phyloP scores from a whole-genome alignment of 2,888 invertebrate genomes.

The Rapana venosa region DNA sequence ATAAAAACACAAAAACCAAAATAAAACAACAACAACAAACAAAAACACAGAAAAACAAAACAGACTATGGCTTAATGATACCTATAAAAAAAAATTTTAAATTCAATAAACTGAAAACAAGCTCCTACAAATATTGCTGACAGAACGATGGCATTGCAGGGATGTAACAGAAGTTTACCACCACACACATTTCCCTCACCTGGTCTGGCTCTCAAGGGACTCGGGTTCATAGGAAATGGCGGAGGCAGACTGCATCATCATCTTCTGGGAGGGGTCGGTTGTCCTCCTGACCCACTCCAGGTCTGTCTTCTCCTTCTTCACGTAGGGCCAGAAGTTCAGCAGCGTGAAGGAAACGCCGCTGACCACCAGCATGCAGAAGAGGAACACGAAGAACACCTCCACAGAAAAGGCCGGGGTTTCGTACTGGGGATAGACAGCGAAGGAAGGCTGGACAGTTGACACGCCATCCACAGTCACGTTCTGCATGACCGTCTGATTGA shows the following conservation, averaged over 20 bases:
- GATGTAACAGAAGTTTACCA: too few species aligned
- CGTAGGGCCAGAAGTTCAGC: slow-evolving; percentile 79
- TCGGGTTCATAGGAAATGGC: slow-evolving; percentile 10
- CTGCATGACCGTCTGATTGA: slow-evolving; percentile 49
- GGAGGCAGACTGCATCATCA: background rate
- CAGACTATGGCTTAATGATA: too few species aligned
- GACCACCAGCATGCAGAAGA: slow-evolving; percentile 83
- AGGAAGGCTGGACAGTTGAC: slow-evolving; percentile 78
- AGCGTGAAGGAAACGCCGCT: slow-evolving; percentile 84
- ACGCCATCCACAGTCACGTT: slow-evolving; percentile 54
- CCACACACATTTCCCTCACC: background rate
- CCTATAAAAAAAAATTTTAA: too few species aligned
- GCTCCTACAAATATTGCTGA: too few species aligned
- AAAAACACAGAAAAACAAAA: too few species aligned
- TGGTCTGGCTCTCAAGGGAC: background rate
- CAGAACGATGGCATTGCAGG: too few species aligned
- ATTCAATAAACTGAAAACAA: too few species aligned
- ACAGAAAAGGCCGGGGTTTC: slow-evolving; percentile 84
- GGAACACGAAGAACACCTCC: slow-evolving; percentile 83
- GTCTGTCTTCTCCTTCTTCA: slow-evolving; percentile 59
- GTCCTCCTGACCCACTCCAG: background rate
- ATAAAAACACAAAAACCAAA: too few species aligned
- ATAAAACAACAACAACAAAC: too few species aligned
- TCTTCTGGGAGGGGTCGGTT: background rate
- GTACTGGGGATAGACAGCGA: slow-evolving; percentile 64